phyloP scores from a whole-genome alignment of 1,140 invertebrate genomes.

The Bombus balteatus region DNA sequence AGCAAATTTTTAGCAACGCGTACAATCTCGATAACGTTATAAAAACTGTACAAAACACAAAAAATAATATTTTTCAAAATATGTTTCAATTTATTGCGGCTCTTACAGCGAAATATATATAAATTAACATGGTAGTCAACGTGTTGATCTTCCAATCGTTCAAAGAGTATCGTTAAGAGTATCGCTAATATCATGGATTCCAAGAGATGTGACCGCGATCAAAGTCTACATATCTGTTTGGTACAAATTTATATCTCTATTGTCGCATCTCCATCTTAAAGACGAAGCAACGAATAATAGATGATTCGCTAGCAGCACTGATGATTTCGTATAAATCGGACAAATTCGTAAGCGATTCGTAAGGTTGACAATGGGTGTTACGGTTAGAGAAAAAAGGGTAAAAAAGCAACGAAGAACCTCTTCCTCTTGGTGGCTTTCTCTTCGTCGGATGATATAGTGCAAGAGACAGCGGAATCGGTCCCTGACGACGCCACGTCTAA shows the following conservation, averaged over 20 bases:
- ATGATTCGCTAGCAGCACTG: background rate
- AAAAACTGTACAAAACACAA: no score
- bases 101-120: no score
- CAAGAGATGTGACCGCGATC: no score
- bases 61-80: no score
- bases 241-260: background rate
- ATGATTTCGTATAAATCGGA: background rate
- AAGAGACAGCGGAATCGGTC: conserved; percentile 32
- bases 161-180: background rate
- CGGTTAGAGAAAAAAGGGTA: conserved; percentile 12
- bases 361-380: background rate
- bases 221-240: background rate
- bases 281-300: no score
- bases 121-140: no score
- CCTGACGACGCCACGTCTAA: conserved; percentile 60
- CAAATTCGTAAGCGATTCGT: background rate
- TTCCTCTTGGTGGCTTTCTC: conserved; percentile 23
- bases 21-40: no score
- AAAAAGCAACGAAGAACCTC: background rate
- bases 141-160: background rate
- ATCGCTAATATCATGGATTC: no score
- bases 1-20: no score
- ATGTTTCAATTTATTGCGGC: no score
- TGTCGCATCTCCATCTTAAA: background rate
- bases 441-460: conserved; percentile 33